Evolutionary conservation across 2,797 vertebrate species (phyloP).

Genomic region (Acanthornis magna): DNA sequence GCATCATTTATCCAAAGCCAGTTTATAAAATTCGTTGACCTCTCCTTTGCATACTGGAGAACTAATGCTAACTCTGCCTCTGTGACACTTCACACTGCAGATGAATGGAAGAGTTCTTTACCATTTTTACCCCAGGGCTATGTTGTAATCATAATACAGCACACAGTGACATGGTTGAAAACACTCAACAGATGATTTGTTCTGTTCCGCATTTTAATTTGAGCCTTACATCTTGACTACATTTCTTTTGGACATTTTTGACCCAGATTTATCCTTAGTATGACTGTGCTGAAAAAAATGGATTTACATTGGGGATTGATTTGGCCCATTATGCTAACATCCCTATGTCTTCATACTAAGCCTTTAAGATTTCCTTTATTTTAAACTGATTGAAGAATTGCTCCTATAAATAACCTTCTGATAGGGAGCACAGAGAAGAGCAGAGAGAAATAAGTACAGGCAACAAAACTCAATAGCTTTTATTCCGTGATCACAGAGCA

Average conservation of each 20-base stretch:
- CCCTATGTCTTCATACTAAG: background rate
- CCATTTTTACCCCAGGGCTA: background rate
- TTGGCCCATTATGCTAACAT: background rate
- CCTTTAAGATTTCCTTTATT: constrained; percentile 27
- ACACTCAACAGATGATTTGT: background rate
- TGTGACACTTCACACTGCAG: background rate
- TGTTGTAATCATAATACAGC: background rate
- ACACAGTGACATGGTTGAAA: background rate
- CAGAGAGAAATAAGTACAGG: constrained; percentile 9
- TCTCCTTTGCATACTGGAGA: background rate
- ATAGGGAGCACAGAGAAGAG: background rate
- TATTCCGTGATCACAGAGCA: constrained; percentile 30
- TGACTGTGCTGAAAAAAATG: background rate
- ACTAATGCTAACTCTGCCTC: background rate
- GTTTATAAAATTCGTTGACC: constrained; percentile 2
- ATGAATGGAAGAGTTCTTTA: background rate
- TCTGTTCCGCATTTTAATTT: background rate
- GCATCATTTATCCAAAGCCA: background rate
- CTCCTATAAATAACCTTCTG: background rate
- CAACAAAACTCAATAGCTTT: constrained; percentile 20
- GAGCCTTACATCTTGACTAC: background rate
- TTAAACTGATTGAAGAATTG: constrained; percentile 2
- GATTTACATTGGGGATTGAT: background rate
- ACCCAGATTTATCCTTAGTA: background rate
- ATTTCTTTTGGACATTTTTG: background rate